Conservation (phyloP, 2,888 invertebrate species). For the Crioceris asparagi region DNA sequence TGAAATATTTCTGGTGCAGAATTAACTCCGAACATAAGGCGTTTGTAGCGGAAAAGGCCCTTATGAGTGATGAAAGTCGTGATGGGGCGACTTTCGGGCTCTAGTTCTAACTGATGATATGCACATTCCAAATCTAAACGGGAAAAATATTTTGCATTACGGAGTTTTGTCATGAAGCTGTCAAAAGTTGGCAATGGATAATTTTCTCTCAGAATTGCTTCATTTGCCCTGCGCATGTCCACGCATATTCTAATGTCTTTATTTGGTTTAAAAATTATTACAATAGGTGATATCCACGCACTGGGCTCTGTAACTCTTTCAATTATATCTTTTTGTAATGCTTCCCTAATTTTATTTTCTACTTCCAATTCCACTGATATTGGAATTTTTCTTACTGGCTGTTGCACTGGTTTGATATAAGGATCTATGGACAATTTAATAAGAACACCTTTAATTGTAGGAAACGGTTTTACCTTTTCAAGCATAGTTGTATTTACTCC, state of each 20-base stretch:
- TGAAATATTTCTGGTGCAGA: slow-evolving; percentile 27
- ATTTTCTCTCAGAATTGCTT: slow-evolving; percentile 24
- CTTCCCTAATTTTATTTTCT: slow-evolving; percentile 17
- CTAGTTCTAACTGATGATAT: slow-evolving; percentile 25
- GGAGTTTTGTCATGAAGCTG: slow-evolving; percentile 19
- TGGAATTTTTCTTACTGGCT: slow-evolving; percentile 8
- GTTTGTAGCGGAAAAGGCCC: slow-evolving; percentile 26
- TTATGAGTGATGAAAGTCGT: slow-evolving; percentile 19
- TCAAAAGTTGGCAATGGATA: slow-evolving; percentile 23
- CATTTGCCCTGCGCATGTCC: slow-evolving; percentile 30
- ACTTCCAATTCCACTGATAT: slow-evolving; percentile 14
- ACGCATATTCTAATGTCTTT: slow-evolving; percentile 27
- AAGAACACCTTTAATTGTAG: slow-evolving; percentile 16
- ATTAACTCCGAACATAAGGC: slow-evolving; percentile 31
- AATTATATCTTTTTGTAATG: slow-evolving; percentile 23
- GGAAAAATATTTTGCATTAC: slow-evolving; percentile 23
- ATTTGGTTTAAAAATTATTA: slow-evolving; percentile 21
- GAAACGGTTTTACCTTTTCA: slow-evolving; percentile 10
- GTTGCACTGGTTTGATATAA: slow-evolving; percentile 4
- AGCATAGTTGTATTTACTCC: slow-evolving; percentile 11
- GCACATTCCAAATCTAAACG: slow-evolving; percentile 19
- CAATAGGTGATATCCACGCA: slow-evolving; percentile 29
- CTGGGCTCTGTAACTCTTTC: slow-evolving; percentile 26
- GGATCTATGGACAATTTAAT: slow-evolving; percentile 15
- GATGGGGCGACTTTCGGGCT: slow-evolving; percentile 12